Evolutionary conservation across 2,888 invertebrate species (phyloP), one percentile per base, ranked within the genome.

Genomic region (Morpho achilles): DNA sequence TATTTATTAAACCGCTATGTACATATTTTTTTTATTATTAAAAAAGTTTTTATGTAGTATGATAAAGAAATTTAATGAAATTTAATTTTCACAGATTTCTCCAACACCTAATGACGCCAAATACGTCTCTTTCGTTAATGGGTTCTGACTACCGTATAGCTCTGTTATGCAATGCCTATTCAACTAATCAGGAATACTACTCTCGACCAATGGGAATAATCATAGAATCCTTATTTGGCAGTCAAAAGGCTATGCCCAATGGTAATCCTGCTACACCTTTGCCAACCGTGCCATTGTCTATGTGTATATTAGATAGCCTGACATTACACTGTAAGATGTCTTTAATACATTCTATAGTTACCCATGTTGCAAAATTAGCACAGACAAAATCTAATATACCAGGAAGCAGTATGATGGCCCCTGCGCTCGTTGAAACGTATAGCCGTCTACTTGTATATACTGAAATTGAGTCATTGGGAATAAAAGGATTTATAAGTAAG

Each of bases 281-380:
- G 22, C 96, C 97, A 3, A 96, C 96, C 0, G 94, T 95, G 8
- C 98, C 98, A 0, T 88, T 98, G 50, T 96, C 97, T 0, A 98
- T 99, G 95, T 95, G 96, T 56, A 95, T 98, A 56, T 87, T 99
- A 49, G 99, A 99, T 79, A 98, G 98, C 22, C 84, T 99, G 57
- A 98, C 98, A 0, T 95, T 98, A 41, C 99, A 99, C 76, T 97
- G 98, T 42, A 99, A 99, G 87, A 99, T 99, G 98, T 93, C 93
- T 0, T 81, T 98, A 9, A 96, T 97, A 70, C 93, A 94, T 77
- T 87, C 92, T 49, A 96, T 97, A 68, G 96, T 96, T 57, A 95
- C 97, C 0, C 96, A 98, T 75, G 96, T 98, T 50, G 96, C 97
- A 44, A 97, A 98, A 76, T 91, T 96, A 69, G 97, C 98, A 0